phyloP scores from a whole-genome alignment of 35 echinoderm and acorn worm genomes.

The Ophiothrix spiculata region DNA sequence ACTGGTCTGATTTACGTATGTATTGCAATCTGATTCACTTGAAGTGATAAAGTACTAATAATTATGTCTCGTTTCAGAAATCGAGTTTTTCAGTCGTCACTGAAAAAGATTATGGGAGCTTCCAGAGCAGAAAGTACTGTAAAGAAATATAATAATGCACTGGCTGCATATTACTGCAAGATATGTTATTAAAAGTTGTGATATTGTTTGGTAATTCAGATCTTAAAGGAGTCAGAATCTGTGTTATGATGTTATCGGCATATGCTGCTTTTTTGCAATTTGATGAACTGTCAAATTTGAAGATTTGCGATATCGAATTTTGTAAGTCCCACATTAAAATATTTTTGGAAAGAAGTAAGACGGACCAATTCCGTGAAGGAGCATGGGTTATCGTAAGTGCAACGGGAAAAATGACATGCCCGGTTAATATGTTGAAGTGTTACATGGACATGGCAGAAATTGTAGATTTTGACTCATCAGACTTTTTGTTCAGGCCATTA shows the following conservation, averaged over 20 bases:
- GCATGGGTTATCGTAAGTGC: slow-evolving; percentile 18
- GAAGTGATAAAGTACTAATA: not conserved
- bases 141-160: not conserved
- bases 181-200: not conserved
- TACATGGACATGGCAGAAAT: slow-evolving; percentile 2
- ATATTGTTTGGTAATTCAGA: not conserved
- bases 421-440: not conserved
- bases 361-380: slow-evolving; percentile 17
- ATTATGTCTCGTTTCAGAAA: not conserved
- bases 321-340: not conserved
- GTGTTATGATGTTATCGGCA: not conserved
- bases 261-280: slow-evolving; percentile 2
- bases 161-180: not conserved
- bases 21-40: not conserved
- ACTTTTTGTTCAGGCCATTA: not conserved
- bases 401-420: not conserved
- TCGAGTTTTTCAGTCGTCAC: not conserved
- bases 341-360: slow-evolving; percentile 20
- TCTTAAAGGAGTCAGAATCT: not conserved
- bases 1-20: not conserved
- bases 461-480: not conserved
- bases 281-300: slow-evolving; percentile 9
- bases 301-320: not conserved
- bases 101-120: not conserved
- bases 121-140: not conserved